Conservation (phyloP, 2,888 invertebrate species). For the Chrysolina americana region DNA sequence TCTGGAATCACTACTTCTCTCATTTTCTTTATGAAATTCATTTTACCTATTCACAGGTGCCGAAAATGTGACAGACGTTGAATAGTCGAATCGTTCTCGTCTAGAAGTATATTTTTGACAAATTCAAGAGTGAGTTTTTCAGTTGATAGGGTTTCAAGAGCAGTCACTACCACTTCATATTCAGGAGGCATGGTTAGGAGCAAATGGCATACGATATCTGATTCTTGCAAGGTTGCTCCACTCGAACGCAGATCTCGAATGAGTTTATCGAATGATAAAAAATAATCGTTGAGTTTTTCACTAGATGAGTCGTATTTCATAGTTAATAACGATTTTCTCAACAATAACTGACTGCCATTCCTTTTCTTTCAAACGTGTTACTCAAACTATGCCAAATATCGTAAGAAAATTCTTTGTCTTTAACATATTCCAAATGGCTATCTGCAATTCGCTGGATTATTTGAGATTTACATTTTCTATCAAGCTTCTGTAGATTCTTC, state of each 20-base stretch:
- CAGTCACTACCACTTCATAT: neutral
- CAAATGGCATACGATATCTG: conserved; percentile 2
- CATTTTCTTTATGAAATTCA: neutral
- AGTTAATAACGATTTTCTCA: neutral
- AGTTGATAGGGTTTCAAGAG: neutral
- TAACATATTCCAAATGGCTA: neutral
- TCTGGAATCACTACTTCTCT: neutral
- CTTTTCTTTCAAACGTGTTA: conserved; percentile 3
- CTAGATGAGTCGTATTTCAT: neutral
- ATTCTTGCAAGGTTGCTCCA: neutral
- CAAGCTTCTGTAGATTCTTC: conserved; percentile 6
- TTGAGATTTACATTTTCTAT: conserved; percentile 6
- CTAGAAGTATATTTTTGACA: neutral
- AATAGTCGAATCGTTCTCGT: neutral
- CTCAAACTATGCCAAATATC: neutral
- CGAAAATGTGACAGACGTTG: conserved; percentile 1
- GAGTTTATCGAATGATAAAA: neutral
- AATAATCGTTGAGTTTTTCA: neutral
- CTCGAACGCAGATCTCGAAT: neutral
- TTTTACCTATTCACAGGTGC: neutral
- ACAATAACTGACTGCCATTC: neutral
- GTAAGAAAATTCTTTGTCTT: neutral
- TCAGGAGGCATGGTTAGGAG: too few relatives aligned
- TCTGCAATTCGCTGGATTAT: conserved; percentile 14
- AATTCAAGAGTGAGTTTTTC: neutral